These are phyloP conservation scores for Nerophis ophidion DNA, from an alignment of 2,113 vertebrate genomes.

Conservation along the genomic window DNA sequence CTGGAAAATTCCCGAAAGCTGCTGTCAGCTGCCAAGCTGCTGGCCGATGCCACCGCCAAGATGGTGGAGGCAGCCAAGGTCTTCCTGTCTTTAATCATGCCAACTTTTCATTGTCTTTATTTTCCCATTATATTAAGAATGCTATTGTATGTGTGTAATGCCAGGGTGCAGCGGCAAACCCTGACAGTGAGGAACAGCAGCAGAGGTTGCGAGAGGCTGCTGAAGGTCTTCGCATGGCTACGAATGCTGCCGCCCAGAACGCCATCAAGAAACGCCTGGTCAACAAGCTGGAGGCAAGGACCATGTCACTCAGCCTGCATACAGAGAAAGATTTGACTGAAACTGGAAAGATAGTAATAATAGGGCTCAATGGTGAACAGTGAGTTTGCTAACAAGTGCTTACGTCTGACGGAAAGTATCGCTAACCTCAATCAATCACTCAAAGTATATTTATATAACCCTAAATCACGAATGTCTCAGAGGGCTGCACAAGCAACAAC, in stretches of 20 bases:
- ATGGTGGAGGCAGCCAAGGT: constrained; percentile 99
- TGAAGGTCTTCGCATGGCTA: constrained; percentile 92
- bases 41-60: constrained; percentile 93
- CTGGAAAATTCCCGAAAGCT: constrained; percentile 95
- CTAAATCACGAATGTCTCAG: no score
- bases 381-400: no score
- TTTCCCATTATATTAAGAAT: not conserved
- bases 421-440: no score
- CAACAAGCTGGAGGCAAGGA: constrained; percentile 89
- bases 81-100: not conserved
- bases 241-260: constrained; percentile 90
- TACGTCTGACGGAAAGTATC: no score
- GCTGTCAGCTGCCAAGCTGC: constrained; percentile 89
- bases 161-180: constrained; percentile 95
- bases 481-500: no score
- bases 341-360: no score
- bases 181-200: constrained; percentile 95
- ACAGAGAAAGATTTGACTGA: no score
- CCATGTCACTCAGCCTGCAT: not conserved
- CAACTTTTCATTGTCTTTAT: not conserved
- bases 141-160: not conserved
- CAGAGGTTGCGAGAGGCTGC: constrained; percentile 91
- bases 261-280: constrained; percentile 96
- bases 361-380: no score
- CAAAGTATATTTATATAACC: no score